Conservation (phyloP, 2,113 vertebrate species). For the Mugil cephalus region DNA sequence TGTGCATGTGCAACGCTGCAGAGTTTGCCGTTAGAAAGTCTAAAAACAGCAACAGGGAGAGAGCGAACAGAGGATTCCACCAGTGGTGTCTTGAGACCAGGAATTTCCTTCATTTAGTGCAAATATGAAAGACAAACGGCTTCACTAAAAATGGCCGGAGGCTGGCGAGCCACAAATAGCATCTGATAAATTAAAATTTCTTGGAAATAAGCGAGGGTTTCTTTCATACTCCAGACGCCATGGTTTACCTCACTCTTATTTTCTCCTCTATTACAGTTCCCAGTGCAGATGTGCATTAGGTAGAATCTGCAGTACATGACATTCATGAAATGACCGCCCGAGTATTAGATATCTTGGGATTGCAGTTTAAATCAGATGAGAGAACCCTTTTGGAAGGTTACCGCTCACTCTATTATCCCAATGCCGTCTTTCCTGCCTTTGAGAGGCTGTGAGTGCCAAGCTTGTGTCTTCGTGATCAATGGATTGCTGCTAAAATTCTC, state of each 20-base stretch:
- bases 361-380: conserved; percentile 28
- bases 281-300: conserved; percentile 7
- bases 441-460: conserved; percentile 62
- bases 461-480: conserved; percentile 67
- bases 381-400: conserved; percentile 25
- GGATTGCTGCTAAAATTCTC: conserved; percentile 58
- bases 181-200: conserved; percentile 41
- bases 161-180: conserved; percentile 29
- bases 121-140: conserved; percentile 35
- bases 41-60: conserved; percentile 59
- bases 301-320: conserved; percentile 36
- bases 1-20: conserved; percentile 31
- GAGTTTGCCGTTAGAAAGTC: conserved; percentile 43
- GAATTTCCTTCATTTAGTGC: conserved; percentile 50
- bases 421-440: conserved; percentile 43
- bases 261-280: conserved; percentile 27
- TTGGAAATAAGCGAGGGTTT: conserved; percentile 20
- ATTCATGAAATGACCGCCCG: conserved; percentile 38
- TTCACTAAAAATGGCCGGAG: conserved; percentile 47
- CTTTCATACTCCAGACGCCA: conserved; percentile 15
- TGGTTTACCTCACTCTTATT: conserved; percentile 30
- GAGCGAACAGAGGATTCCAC: conserved; percentile 50
- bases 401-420: conserved; percentile 42
- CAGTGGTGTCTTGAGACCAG: conserved; percentile 43
- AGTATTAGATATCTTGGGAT: conserved; percentile 10